phyloP scores from a whole-genome alignment of 2,113 vertebrate genomes.

The Colaptes auratus region DNA sequence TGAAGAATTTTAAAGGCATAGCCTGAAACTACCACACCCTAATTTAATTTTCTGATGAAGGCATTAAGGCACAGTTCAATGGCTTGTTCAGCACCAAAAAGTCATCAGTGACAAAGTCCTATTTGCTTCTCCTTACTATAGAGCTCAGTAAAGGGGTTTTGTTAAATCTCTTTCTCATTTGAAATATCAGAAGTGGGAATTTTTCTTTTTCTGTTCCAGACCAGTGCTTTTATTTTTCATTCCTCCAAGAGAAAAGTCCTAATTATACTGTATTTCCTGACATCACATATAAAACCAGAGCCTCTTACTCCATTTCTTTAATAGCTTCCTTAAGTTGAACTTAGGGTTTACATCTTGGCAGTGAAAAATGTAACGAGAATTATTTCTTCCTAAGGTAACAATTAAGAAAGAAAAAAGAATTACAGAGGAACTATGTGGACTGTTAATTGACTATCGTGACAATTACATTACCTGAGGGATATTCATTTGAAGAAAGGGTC shows the following conservation, averaged over 20 bases:
- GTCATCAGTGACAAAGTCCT: background rate
- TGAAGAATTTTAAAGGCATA: no score
- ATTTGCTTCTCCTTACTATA: background rate
- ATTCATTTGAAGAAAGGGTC: background rate
- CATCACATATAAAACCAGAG: background rate
- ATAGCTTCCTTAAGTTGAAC: background rate
- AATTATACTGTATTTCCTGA: background rate
- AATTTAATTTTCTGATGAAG: background rate
- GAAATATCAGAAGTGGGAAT: background rate
- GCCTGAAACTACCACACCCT: no score
- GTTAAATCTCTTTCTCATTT: background rate
- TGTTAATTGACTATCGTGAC: background rate
- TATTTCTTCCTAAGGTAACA: conserved; percentile 24
- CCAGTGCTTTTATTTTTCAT: background rate
- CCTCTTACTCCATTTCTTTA: background rate
- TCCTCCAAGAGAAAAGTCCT: background rate
- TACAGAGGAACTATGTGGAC: background rate
- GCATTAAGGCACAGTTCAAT: background rate
- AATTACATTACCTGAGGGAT: background rate
- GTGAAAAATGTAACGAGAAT: background rate
- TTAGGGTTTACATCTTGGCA: background rate
- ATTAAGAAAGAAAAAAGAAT: background rate
- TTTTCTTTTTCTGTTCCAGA: background rate
- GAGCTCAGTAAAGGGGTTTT: background rate
- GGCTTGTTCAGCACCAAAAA: background rate